Base-by-base conservation (phyloP, 2,888 invertebrate species). In the Amphimallon solstitiale region DNA sequence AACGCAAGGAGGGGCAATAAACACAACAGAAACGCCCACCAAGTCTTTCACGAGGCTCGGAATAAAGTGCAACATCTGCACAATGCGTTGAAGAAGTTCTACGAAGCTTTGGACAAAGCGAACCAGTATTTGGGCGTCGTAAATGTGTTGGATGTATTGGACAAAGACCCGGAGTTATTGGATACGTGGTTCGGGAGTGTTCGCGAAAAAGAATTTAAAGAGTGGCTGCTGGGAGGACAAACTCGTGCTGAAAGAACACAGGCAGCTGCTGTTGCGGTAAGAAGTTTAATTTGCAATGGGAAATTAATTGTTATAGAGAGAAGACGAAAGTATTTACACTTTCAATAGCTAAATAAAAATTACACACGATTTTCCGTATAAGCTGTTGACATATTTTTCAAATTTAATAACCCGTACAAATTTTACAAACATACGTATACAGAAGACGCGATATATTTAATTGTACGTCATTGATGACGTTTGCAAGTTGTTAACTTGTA, bases 201-300 rank as follows among this genome's bases (percentile, higher is more conserved):
- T 10, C 34, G 4, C 9, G 1, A 17, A 14, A 6, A 59, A 7
- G 45, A 35, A 35, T 51, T 67, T 48, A 19, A 43, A 34, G 43
- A 63, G 23, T 67, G 67, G 67, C 17, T 67, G 12, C 35, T 67
- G 12, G 66, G 66, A n/a, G 60, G 61, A 46, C 23, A 23, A 9
- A 29, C 43, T 5, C 23, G 23, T 34, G 35, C 46, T 21, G 51
- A 66, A 51, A 29, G 61, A 15, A 43, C 43, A 51, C 52, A 63
- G 43, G 61, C 1, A 9, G 6, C 29, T 1, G 3, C 29, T 9
- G 6, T 29, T 7, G 9, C 9, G 6, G 29, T 29, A 5, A 29
- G 29, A 9, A 29, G 9, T 29, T 7, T 29, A 5, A 3, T 3
- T 29, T n/a, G n/a, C n/a, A n/a, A n/a, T n/a, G n/a, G n/a, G n/a